A percentile compares a stretch with the other conserved stretches of the same genome.
Evolutionary conservation across 2,888 invertebrate species (phyloP).

Genomic region (Torymus aiolomorphi): DNA sequence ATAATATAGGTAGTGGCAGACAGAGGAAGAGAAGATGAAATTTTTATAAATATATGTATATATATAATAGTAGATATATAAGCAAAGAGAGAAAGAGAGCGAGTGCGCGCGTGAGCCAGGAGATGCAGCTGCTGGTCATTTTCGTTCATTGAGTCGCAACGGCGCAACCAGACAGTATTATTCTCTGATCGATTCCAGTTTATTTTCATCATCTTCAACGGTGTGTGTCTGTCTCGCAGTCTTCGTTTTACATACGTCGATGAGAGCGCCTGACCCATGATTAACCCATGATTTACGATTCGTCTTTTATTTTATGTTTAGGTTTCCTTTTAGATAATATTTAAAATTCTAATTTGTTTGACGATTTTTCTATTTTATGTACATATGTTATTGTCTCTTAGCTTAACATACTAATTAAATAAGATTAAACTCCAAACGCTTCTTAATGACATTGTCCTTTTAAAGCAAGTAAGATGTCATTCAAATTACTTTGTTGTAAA

Average conservation of each 20-base stretch:
- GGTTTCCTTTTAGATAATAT: neutral
- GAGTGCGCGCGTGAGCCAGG: slow-evolving; percentile 59
- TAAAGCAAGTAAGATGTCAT: too few relatives aligned
- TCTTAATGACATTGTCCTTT: too few relatives aligned
- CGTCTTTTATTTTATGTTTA: neutral
- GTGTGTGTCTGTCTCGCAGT: slow-evolving; percentile 9
- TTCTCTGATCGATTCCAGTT: slow-evolving; percentile 1
- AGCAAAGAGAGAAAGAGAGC: slow-evolving; percentile 48
- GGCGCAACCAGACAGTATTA: slow-evolving; percentile 68
- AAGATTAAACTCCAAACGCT: too few relatives aligned
- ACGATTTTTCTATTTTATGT: neutral
- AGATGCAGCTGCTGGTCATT: slow-evolving; percentile 50
- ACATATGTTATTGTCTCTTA: too few relatives aligned
- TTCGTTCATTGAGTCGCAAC: slow-evolving; percentile 53
- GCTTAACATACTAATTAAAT: too few relatives aligned
- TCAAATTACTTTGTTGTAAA: too few relatives aligned
- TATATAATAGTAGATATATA: slow-evolving; percentile 11
- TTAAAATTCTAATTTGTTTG: neutral
- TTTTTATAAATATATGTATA: slow-evolving; percentile 27
- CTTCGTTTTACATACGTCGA: neutral
- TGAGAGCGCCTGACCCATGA: slow-evolving; percentile 32
- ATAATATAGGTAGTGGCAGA: slow-evolving; percentile 31
- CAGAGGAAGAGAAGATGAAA: slow-evolving; percentile 33
- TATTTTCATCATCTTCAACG: slow-evolving; percentile 12
- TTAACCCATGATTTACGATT: slow-evolving; percentile 42